Conservation (phyloP, 2,888 invertebrate species). For the Amphiduros pacificus region DNA sequence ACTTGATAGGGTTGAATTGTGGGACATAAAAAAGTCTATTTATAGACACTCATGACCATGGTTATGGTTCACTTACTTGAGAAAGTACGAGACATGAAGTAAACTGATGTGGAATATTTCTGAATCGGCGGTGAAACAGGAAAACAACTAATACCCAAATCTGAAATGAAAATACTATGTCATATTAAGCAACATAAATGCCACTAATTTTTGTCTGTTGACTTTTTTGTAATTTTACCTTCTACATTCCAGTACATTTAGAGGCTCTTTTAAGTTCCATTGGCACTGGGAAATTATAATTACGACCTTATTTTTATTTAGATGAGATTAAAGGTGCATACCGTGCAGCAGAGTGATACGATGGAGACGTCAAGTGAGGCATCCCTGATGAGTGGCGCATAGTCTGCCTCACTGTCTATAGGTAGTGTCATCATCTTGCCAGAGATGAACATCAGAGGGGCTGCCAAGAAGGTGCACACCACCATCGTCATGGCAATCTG, state of each 20-base stretch:
- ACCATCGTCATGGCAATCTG: slow-evolving; percentile 93
- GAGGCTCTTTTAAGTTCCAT: no score
- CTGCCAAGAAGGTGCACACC: slow-evolving; percentile 89
- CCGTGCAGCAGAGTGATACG: no score
- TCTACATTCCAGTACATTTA: no score
- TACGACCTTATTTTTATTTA: no score
- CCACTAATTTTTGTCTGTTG: no score
- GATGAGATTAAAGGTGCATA: no score
- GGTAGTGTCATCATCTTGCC: slow-evolving; percentile 83
- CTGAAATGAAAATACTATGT: slow-evolving; percentile 39
- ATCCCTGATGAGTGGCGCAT: slow-evolving; percentile 73
- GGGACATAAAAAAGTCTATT: no score
- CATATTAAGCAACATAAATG: no score
- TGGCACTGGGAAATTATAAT: no score
- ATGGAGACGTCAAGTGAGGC: slow-evolving; percentile 86
- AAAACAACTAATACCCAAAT: slow-evolving; percentile 78
- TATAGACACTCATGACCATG: no score
- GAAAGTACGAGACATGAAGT: slow-evolving; percentile 78
- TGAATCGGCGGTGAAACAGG: slow-evolving; percentile 74
- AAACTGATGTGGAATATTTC: slow-evolving; percentile 78
- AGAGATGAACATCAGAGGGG: slow-evolving; percentile 92
- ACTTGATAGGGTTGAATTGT: no score
- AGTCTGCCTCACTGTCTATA: slow-evolving; percentile 72
- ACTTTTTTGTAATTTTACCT: no score
- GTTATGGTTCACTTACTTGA: slow-evolving; percentile 78